Percentiles rank a stretch among this genome's conserved stretches.
phyloP scores from a whole-genome alignment of 1,140 invertebrate genomes.

The Drosophila melanogaster region Release_6_plus_ISO1_MT NC_004354.4:9485001-9485500 shows the following conservation, averaged over 20 bases:
- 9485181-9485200: constrained; percentile 47
- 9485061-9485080: constrained; percentile 30
- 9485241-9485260: constrained; percentile 16
- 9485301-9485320: constrained; percentile 40
- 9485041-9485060: constrained; percentile 36
- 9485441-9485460: constrained; percentile 30
- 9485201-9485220: constrained; percentile 16
- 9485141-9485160: constrained; percentile 3
- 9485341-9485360: constrained; percentile 36
- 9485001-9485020: constrained; percentile 37
- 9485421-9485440: constrained; percentile 19
- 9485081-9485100: constrained; percentile 31
- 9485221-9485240: constrained; percentile 8
- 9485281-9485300: constrained; percentile 16
- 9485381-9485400: not conserved
- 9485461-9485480: constrained; percentile 26
- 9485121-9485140: constrained; percentile 62
- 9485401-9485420: constrained; percentile 27
- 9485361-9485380: constrained; percentile 18
- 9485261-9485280: constrained; percentile 23
- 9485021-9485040: constrained; percentile 52
- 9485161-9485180: constrained; percentile 23
- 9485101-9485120: constrained; percentile 73
- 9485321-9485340: constrained; percentile 41
- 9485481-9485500: constrained; percentile 20